Evolutionary conservation across 2,888 invertebrate species (phyloP).

Genomic region (Hartigia nigra): DNA sequence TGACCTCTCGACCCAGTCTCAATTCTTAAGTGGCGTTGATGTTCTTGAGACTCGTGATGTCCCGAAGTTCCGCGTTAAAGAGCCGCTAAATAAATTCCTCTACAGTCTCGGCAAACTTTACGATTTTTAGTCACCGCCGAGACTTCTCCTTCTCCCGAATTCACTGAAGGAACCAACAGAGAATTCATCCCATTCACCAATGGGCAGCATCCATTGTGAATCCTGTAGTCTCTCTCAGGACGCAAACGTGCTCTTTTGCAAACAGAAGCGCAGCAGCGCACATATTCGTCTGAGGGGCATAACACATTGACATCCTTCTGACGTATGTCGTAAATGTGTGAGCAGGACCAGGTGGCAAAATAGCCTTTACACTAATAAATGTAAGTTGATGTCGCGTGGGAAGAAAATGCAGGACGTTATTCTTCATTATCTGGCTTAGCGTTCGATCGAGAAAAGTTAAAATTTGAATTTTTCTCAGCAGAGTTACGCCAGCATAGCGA

Average conservation of each 20-base stretch:
- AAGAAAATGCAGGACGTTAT: neutral
- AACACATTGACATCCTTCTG: too few species aligned
- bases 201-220: conserved; percentile 28
- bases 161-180: neutral
- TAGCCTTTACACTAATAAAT: too few species aligned
- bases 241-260: neutral
- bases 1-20: neutral
- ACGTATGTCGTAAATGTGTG: too few species aligned
- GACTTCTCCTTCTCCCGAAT: neutral
- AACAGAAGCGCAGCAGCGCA: neutral
- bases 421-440: neutral
- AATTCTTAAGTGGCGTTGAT: neutral
- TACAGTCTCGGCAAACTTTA: neutral
- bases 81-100: neutral
- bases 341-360: too few species aligned
- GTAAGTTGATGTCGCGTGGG: too few species aligned
- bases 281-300: too few species aligned
- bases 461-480: neutral
- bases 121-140: neutral
- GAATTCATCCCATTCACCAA: neutral
- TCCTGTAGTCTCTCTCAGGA: neutral
- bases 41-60: neutral
- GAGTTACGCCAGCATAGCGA: neutral
- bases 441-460: neutral
- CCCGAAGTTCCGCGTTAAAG: neutral